Conservation (phyloP, 1,140 invertebrate genomes). For the Tetragonula clypearis region DNA sequence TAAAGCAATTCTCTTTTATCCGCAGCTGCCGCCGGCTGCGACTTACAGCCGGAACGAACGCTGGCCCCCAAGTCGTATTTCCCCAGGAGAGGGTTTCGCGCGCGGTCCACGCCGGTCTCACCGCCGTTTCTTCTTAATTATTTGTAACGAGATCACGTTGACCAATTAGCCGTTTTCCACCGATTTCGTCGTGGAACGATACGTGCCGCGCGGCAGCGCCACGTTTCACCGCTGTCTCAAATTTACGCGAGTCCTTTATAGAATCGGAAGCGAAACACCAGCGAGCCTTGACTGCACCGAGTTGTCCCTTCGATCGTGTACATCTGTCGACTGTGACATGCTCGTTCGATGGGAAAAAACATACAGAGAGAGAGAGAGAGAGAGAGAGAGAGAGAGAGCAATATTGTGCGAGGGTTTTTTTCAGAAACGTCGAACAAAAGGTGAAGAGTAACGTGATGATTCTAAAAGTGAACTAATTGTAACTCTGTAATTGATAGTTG, state of each 20-base stretch:
- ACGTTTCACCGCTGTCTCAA: not conserved
- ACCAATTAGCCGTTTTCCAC: not conserved
- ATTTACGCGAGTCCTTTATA: not conserved
- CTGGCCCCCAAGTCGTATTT: slow-evolving; percentile 5
- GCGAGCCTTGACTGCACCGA: not conserved
- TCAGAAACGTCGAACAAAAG: no score
- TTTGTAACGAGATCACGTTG: slow-evolving; percentile 6
- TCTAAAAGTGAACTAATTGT: no score
- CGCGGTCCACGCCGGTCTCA: not conserved
- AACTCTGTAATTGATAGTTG: no score
- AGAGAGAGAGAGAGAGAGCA: no score
- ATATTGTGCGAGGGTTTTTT: no score
- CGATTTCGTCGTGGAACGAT: not conserved
- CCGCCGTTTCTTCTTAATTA: slow-evolving; percentile 14
- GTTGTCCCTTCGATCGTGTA: not conserved
- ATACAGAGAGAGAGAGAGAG: no score
- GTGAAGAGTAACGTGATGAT: no score
- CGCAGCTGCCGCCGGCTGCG: slow-evolving; percentile 18
- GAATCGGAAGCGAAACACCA: not conserved
- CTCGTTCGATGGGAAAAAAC: not conserved
- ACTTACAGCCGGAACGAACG: slow-evolving; percentile 28
- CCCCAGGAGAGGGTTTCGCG: not conserved
- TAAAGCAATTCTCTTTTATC: slow-evolving; percentile 54
- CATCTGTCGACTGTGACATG: not conserved
- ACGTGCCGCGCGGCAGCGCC: not conserved